A percentile compares a stretch with the other conserved stretches of the same genome.
phyloP scores from a whole-genome alignment of 2,113 vertebrate genomes.

The Kryptolebias marmoratus region DNA sequence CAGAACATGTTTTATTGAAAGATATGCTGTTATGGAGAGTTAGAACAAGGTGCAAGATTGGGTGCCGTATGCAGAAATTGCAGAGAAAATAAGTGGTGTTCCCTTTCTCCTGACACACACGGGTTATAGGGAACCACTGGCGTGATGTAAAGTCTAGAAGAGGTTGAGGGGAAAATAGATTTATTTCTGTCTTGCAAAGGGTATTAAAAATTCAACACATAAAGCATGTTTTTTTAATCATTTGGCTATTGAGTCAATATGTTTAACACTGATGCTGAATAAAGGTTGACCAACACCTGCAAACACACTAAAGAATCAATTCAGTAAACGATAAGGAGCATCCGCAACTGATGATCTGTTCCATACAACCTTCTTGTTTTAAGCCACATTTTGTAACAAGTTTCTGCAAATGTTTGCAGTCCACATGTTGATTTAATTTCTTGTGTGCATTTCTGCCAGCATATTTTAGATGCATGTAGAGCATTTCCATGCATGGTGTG shows the following conservation, averaged over 20 bases:
- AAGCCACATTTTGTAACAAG: conserved; percentile 14
- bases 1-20: conserved; percentile 40
- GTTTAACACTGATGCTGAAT: conserved; percentile 31
- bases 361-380: conserved; percentile 1
- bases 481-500: conserved; percentile 27
- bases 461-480: conserved; percentile 11
- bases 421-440: conserved; percentile 50
- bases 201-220: conserved; percentile 46
- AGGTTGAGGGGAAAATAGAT: conserved; percentile 27
- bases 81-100: conserved; percentile 46
- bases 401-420: conserved; percentile 29
- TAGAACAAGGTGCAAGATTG: conserved; percentile 16
- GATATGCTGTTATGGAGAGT: conserved; percentile 43
- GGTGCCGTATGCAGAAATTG: conserved; percentile 52
- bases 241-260: conserved; percentile 22
- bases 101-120: conserved; percentile 33
- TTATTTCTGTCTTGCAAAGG: conserved; percentile 57
- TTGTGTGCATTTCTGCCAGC: conserved; percentile 23
- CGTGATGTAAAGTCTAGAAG: conserved; percentile 52
- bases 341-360: conserved; percentile 34
- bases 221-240: conserved; percentile 31
- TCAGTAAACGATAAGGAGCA: conserved; percentile 26
- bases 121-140: conserved; percentile 36
- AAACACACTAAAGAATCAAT: conserved; percentile 3
- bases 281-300: too few relatives aligned